Evolutionary conservation across 2,797 vertebrate species (phyloP).

Genomic region (Paguma larvata): DNA sequence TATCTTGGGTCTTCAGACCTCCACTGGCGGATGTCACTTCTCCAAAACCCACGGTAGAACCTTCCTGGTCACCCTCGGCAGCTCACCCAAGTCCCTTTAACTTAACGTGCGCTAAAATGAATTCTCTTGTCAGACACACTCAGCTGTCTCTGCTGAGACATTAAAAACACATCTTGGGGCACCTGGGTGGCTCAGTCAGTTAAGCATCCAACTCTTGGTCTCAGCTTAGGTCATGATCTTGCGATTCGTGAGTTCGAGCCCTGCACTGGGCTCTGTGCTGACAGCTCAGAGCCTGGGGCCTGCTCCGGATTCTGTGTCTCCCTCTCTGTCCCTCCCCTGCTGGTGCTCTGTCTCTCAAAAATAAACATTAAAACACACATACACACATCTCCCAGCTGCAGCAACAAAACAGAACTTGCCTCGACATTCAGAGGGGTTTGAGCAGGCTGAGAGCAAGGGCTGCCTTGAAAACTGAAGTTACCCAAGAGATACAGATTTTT

Average conservation of each 20-base stretch:
- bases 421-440: neutral
- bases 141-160: neutral
- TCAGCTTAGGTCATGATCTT: too few species aligned
- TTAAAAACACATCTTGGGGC: neutral
- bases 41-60: neutral
- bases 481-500: neutral
- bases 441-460: neutral
- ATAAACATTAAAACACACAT: too few species aligned
- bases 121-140: neutral
- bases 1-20: neutral
- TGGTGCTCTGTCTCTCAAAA: too few species aligned
- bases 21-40: rapidly evolving
- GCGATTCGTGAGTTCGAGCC: too few species aligned
- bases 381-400: neutral
- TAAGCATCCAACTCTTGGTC: too few species aligned
- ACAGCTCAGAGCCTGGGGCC: too few species aligned
- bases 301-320: too few species aligned
- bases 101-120: neutral
- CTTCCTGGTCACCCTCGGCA: neutral
- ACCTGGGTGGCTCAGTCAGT: too few species aligned
- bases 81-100: neutral
- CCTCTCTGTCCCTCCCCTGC: too few species aligned
- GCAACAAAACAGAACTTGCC: neutral
- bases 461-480: neutral
- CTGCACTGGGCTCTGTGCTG: too few species aligned